Evolutionary conservation across 30 jellyfish, hydroid and myxozoan species (phyloP).

Genomic region (Phacellophora camtschatica): DNA sequence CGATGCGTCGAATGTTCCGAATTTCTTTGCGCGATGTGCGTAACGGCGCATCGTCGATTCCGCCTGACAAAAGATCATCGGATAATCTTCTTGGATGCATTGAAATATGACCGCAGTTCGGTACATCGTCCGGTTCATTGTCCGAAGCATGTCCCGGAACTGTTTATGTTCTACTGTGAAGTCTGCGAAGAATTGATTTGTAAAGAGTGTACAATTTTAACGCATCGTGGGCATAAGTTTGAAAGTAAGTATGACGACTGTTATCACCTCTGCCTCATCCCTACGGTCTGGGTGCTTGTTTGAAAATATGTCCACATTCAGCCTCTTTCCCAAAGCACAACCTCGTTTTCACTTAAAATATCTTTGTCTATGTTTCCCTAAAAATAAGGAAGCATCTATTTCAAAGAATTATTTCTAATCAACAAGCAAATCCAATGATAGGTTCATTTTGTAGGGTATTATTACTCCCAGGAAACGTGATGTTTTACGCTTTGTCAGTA

Average conservation of each 20-base stretch:
- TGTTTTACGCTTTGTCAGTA: too few species aligned
- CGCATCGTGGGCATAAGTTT: constrained; percentile 92
- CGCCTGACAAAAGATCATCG: constrained; percentile 95
- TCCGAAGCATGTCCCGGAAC: constrained; percentile 79
- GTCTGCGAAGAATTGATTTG: constrained; percentile 90
- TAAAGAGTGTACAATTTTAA: constrained; percentile 88
- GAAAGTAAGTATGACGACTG: constrained; percentile 59
- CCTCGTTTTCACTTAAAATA: too few species aligned
- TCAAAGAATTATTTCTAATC: too few species aligned
- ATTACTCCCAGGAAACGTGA: too few species aligned
- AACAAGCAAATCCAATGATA: too few species aligned
- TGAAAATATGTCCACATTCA: too few species aligned
- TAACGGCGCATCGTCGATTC: constrained; percentile 92
- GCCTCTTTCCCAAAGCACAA: too few species aligned
- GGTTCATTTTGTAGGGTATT: too few species aligned
- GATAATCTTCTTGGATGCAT: constrained; percentile 71
- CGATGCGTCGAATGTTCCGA: constrained; percentile 96
- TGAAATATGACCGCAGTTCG: constrained; percentile 79
- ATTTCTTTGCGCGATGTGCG: constrained; percentile 81
- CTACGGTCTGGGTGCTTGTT: too few species aligned
- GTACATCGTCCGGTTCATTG: constrained; percentile 95
- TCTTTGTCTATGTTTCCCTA: too few species aligned
- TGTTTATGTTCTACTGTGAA: constrained; percentile 79
- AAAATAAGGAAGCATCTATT: too few species aligned
- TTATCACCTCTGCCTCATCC: not conserved